Evolutionary conservation across 1,140 invertebrate genomes (phyloP).

Genomic region (Palaemon carinicauda): DNA sequence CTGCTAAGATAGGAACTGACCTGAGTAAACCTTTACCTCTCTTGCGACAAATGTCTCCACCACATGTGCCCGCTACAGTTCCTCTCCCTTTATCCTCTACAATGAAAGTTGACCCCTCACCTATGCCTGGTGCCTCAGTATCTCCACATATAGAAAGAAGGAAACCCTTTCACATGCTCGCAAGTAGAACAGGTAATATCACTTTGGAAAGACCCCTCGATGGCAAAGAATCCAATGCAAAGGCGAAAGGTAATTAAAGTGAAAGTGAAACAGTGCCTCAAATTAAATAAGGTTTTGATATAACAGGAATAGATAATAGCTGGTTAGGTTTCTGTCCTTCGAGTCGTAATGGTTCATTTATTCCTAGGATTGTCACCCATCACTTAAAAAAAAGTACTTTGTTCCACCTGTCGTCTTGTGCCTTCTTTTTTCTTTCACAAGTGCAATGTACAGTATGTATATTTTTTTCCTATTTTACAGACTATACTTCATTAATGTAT

Average conservation of each 20-base stretch:
- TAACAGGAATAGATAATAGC: not conserved
- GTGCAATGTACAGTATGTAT: constrained; percentile 23
- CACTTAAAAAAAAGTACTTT: constrained; percentile 4
- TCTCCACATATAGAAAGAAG: constrained; percentile 9
- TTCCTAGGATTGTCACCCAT: not conserved
- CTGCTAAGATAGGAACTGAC: not conserved
- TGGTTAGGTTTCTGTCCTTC: not conserved
- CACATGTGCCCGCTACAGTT: not conserved
- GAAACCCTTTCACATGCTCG: not conserved
- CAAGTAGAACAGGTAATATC: constrained; percentile 1
- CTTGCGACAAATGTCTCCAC: constrained; percentile 19
- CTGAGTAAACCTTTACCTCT: constrained; percentile 5
- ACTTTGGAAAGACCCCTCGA: constrained; percentile 3
- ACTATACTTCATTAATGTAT: not conserved
- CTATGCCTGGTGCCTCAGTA: not conserved
- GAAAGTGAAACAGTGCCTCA: constrained; percentile 54
- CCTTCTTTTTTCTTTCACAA: constrained; percentile 12
- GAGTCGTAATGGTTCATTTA: no score
- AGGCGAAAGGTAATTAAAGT: constrained; percentile 1
- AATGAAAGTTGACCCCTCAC: not conserved
- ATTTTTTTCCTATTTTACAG: not conserved
- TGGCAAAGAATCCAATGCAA: not conserved
- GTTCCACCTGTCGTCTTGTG: constrained; percentile 24
- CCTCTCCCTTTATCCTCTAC: not conserved
- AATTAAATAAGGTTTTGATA: constrained; percentile 31